Evolutionary conservation across 2,888 invertebrate genomes (phyloP).

Genomic region (Agonum fuliginosum): DNA sequence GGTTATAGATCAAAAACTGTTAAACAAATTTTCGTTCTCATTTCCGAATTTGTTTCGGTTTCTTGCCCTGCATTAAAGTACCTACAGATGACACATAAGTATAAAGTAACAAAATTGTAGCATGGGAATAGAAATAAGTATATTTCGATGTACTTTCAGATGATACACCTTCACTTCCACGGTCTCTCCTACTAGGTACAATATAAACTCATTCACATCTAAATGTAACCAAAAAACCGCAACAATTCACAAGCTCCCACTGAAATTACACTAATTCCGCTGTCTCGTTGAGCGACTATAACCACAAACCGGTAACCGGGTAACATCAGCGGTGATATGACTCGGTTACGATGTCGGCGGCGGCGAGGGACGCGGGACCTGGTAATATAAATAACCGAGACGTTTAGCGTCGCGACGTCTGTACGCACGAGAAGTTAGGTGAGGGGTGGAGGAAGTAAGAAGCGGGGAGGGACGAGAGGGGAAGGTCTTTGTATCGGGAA

Average conservation of each 20-base stretch:
- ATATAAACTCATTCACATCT: background rate
- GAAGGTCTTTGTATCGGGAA: conserved; percentile 29
- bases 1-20: too few species aligned
- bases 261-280: background rate
- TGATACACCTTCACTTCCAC: too few species aligned
- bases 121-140: too few species aligned
- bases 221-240: background rate
- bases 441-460: background rate
- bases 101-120: too few species aligned
- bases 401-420: conserved; percentile 44
- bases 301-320: conserved; percentile 35
- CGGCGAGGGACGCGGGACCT: conserved; percentile 29
- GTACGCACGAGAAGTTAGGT: background rate
- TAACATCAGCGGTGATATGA: conserved; percentile 31
- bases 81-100: too few species aligned
- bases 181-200: too few species aligned
- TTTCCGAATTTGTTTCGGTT: too few species aligned
- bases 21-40: too few species aligned
- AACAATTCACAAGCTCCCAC: background rate
- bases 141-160: too few species aligned
- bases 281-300: conserved; percentile 5
- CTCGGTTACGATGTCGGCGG: background rate
- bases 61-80: too few species aligned
- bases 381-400: conserved; percentile 56
- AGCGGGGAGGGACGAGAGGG: background rate